phyloP scores from a whole-genome alignment of 2,888 invertebrate species.

The Sarcophaga carnaria region DNA sequence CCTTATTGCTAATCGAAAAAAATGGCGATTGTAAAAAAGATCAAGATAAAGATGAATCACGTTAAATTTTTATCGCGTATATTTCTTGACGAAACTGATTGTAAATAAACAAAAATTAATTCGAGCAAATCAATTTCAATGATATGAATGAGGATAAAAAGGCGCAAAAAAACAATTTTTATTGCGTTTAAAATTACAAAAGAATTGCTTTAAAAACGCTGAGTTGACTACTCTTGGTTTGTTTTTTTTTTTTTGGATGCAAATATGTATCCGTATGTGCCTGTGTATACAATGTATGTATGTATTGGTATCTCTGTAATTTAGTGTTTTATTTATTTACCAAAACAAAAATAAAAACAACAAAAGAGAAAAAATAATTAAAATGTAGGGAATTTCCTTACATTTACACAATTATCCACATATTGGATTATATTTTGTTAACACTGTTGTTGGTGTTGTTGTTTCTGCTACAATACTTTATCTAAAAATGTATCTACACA shows the following conservation, averaged over 20 bases:
- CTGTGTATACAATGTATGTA: not conserved
- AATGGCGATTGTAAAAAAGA: too few relatives aligned
- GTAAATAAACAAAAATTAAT: too few relatives aligned
- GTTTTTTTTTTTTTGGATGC: not conserved
- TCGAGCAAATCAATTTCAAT: too few relatives aligned
- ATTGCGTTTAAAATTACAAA: too few relatives aligned
- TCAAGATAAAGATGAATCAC: too few relatives aligned
- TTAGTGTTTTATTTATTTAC: not conserved
- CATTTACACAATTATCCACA: slow-evolving; percentile 27
- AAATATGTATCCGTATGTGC: not conserved
- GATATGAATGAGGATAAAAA: too few relatives aligned
- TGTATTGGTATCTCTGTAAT: not conserved
- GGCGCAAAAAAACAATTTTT: too few relatives aligned
- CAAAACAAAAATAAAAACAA: not conserved
- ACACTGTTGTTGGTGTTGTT: not conserved
- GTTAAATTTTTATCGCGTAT: too few relatives aligned
- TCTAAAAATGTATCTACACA: slow-evolving; percentile 9
- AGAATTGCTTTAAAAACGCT: not conserved
- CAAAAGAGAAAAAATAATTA: not conserved
- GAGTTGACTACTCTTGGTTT: not conserved
- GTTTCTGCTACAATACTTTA: not conserved
- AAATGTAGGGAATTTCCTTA: slow-evolving; percentile 31
- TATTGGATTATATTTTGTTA: not conserved
- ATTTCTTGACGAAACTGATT: too few relatives aligned
- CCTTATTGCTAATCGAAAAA: too few relatives aligned